Conservation (phyloP, 2,797 vertebrate genomes). For the Liparis tanakae region DNA sequence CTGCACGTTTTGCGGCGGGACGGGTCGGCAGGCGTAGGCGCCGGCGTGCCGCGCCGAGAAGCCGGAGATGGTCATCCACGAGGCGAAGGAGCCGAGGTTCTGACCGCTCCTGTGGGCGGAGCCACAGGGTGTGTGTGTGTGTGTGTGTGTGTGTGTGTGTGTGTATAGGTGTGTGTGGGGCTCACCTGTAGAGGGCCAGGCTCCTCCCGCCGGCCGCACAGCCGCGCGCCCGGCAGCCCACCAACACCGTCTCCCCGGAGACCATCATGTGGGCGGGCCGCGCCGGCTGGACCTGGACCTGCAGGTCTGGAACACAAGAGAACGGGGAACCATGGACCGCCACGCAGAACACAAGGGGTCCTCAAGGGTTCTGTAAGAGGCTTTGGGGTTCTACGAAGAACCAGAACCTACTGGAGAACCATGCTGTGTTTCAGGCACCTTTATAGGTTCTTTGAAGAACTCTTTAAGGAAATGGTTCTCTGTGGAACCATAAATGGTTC, state of each 20-base stretch:
- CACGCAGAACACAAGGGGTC: too few relatives aligned
- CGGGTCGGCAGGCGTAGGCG: constrained; percentile 80
- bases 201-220: constrained; percentile 80
- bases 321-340: too few relatives aligned
- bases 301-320: constrained; percentile 75
- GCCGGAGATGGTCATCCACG: constrained; percentile 79
- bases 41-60: constrained; percentile 79
- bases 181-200: constrained; percentile 78
- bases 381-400: too few relatives aligned
- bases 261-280: constrained; percentile 80
- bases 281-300: constrained; percentile 81
- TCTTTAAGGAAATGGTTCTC: too few relatives aligned
- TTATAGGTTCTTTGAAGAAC: too few relatives aligned
- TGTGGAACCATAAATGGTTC: too few relatives aligned
- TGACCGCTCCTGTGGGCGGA: constrained; percentile 71
- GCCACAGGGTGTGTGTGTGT: too few relatives aligned
- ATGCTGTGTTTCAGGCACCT: too few relatives aligned
- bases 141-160: neutral
- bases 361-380: too few relatives aligned
- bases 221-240: constrained; percentile 81
- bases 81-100: constrained; percentile 79
- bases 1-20: constrained; percentile 82
- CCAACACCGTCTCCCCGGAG: constrained; percentile 81
- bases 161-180: too few relatives aligned
- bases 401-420: too few relatives aligned